These are phyloP conservation scores for Sipha maydis DNA, from an alignment of 2,888 invertebrate genomes.

Conservation along the genomic window DNA sequence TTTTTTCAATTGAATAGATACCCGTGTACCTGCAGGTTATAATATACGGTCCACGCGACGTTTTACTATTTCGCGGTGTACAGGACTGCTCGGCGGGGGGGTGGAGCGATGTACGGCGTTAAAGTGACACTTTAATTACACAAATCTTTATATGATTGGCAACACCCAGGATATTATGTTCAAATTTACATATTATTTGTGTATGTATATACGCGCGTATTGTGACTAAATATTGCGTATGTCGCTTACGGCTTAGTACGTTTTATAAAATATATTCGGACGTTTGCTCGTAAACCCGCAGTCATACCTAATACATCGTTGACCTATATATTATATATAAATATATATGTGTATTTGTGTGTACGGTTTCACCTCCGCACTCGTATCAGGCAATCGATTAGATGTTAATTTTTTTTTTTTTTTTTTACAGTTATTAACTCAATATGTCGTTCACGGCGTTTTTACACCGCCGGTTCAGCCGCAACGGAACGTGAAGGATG, in stretches of 20 bases:
- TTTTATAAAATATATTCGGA: neutral
- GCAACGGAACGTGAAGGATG: neutral
- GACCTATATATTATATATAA: neutral
- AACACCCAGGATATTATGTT: too few species aligned
- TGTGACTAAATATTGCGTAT: neutral
- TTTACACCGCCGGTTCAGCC: neutral
- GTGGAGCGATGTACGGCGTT: neutral
- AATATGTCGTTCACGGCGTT: neutral
- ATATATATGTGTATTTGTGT: neutral
- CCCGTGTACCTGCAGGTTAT: too few species aligned
- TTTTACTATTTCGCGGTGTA: neutral
- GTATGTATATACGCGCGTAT: neutral
- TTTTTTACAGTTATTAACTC: neutral
- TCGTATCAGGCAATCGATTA: neutral
- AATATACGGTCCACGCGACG: too few species aligned
- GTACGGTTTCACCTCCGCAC: neutral
- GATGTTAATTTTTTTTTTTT: neutral
- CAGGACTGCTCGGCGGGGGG: neutral
- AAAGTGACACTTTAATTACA: neutral
- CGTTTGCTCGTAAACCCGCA: neutral
- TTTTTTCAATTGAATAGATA: too few species aligned
- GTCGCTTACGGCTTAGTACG: neutral
- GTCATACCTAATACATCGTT: neutral
- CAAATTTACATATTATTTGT: neutral
- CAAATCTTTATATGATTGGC: too few species aligned